A percentile compares a stretch with the other conserved stretches of the same genome.
These are phyloP conservation scores for Zoanthus sansibaricus DNA, from an alignment of 92 coral and sea anemone species.

Conservation along the genomic window DNA sequence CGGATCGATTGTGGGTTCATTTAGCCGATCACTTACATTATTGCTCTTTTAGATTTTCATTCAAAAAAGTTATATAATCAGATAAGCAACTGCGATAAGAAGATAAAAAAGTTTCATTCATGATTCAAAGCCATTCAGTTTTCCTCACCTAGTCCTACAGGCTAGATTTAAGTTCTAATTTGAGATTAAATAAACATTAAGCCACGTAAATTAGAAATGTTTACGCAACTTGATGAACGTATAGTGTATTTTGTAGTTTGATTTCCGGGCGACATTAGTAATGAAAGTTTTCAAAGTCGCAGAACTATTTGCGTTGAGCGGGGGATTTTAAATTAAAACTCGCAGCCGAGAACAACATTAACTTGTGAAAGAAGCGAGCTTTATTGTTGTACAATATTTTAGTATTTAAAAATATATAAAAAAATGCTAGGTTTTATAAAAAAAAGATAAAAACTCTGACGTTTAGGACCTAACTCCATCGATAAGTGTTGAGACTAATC, in stretches of 20 bases:
- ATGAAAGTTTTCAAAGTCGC: not conserved
- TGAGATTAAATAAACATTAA: slow-evolving; percentile 22
- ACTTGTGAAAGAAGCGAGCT: no score
- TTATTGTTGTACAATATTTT: no score
- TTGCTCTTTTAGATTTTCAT: not conserved
- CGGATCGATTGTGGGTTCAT: not conserved
- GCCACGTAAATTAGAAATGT: slow-evolving; percentile 32
- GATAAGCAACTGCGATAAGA: slow-evolving; percentile 30
- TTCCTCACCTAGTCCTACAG: not conserved
- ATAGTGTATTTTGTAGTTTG: not conserved
- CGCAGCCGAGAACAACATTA: no score
- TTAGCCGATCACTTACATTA: not conserved
- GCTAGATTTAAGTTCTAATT: not conserved
- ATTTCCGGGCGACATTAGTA: not conserved
- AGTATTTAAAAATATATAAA: no score
- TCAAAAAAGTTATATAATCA: slow-evolving; percentile 7
- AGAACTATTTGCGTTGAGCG: no score
- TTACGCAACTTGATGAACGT: not conserved
- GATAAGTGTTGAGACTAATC: no score
- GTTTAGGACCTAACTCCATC: no score
- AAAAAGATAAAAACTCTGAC: no score
- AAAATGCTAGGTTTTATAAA: no score
- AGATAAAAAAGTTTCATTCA: not conserved
- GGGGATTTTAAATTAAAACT: no score
- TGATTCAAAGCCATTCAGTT: not conserved